These are phyloP conservation scores for Bolborhynchus lineola DNA, from an alignment of 2,113 vertebrate genomes.

Conservation along the genomic window DNA sequence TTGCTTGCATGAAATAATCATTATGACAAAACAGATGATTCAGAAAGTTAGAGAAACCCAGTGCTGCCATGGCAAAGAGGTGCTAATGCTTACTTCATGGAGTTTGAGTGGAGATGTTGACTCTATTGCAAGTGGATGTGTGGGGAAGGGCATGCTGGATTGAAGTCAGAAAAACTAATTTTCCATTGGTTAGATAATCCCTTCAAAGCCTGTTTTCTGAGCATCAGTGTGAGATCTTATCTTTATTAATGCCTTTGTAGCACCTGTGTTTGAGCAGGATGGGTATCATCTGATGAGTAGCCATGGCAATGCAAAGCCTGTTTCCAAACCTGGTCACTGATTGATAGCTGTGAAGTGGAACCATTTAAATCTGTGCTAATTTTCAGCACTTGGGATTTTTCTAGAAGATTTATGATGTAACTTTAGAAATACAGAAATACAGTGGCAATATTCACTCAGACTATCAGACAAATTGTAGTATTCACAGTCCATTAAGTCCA, in stretches of 20 bases:
- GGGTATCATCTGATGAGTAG: background rate
- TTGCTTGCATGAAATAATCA: background rate
- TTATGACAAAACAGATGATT: background rate
- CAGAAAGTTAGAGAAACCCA: background rate
- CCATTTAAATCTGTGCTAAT: background rate
- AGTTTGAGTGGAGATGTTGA: background rate
- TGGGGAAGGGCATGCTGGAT: background rate
- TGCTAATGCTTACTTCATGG: background rate
- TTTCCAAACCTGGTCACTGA: rapidly evolving
- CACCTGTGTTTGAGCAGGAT: background rate
- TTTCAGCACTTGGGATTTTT: background rate
- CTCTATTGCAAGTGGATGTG: background rate
- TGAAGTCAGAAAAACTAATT: background rate
- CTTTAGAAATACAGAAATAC: background rate
- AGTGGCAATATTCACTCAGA: background rate
- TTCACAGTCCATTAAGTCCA: background rate
- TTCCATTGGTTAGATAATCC: background rate
- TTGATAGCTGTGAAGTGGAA: background rate
- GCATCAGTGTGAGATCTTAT: background rate
- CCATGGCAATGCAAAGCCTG: background rate
- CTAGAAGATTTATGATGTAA: background rate
- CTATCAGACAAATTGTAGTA: background rate
- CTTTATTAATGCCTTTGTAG: background rate
- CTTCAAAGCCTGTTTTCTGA: constrained; percentile 34
- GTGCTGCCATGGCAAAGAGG: background rate